These are phyloP conservation scores for Athrips mouffetella DNA, from an alignment of 2,888 invertebrate species.

Conservation along the genomic window DNA sequence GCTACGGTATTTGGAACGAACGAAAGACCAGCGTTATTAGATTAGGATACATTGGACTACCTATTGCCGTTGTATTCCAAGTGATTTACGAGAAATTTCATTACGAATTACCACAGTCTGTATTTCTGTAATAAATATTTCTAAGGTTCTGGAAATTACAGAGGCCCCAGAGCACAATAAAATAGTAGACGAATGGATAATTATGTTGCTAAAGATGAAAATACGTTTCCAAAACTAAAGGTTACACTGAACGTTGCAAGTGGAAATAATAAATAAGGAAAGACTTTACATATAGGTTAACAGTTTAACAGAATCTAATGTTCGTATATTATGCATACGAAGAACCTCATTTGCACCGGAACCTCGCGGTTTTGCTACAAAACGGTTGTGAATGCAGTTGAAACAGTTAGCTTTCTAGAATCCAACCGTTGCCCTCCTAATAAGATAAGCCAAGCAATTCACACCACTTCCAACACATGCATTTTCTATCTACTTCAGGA, in stretches of 20 bases:
- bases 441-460: conserved; percentile 1
- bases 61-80: neutral
- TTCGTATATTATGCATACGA: conserved; percentile 7
- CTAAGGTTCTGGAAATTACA: too few relatives aligned
- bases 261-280: too few relatives aligned
- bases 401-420: conserved; percentile 5
- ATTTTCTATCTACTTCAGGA: too few relatives aligned
- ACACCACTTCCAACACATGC: neutral
- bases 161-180: too few relatives aligned
- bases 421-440: neutral
- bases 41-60: conserved; percentile 5
- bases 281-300: neutral
- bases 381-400: conserved; percentile 4
- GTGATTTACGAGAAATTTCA: neutral
- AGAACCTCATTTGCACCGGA: conserved; percentile 5
- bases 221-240: too few relatives aligned
- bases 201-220: too few relatives aligned
- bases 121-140: neutral
- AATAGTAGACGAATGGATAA: too few relatives aligned
- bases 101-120: neutral
- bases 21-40: conserved; percentile 8
- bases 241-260: too few relatives aligned
- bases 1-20: conserved; percentile 16
- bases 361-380: conserved; percentile 8
- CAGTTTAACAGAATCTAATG: neutral